phyloP scores from a whole-genome alignment of 2,113 vertebrate genomes.

The crab-eating macaque (Macaca fascicularis) region T2T-MFA8v1.1 NC_088378.1:81551501-81552000 shows the following conservation, averaged over 20 bases:
- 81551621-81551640: neutral
- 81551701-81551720: neutral
- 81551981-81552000: neutral
- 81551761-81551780: neutral
- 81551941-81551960: neutral
- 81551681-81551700: neutral
- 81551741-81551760: neutral
- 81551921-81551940: neutral
- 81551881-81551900: neutral
- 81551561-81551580: neutral
- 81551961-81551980: neutral
- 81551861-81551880: conserved; percentile 24
- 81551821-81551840: neutral
- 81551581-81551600: neutral
- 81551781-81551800: neutral
- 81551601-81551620: conserved; percentile 9
- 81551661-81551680: neutral
- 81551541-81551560: neutral
- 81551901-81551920: neutral
- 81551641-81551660: neutral
- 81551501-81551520: neutral
- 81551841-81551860: neutral
- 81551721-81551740: neutral
- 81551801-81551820: neutral
- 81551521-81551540: neutral